Evolutionary conservation across 2,888 invertebrate genomes (phyloP).

Genomic region (Sabellastarte sp.): DNA sequence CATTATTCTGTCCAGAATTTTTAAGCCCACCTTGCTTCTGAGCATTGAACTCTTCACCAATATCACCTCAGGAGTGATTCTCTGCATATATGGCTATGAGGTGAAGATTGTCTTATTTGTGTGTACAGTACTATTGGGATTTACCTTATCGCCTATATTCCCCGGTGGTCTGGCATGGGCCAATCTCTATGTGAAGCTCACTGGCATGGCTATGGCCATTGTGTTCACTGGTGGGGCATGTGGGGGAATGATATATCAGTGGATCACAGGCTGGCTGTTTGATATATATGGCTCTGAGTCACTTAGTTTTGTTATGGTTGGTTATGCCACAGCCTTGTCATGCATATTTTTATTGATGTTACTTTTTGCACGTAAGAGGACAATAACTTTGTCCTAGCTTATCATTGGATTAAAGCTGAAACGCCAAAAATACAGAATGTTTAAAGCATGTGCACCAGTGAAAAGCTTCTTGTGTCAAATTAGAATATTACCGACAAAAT

Average conservation of each 20-base stretch:
- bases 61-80: background rate
- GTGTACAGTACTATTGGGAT: slow-evolving; percentile 5
- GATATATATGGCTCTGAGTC: slow-evolving; percentile 1
- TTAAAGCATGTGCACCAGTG: no score
- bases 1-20: slow-evolving; percentile 1
- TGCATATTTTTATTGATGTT: background rate
- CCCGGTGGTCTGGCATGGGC: slow-evolving; percentile 11
- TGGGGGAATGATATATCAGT: slow-evolving; percentile 17
- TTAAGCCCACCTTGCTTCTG: background rate
- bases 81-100: background rate
- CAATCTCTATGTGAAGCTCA: slow-evolving; percentile 12
- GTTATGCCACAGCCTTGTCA: background rate
- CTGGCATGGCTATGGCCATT: slow-evolving; percentile 12
- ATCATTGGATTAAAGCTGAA: no score
- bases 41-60: background rate
- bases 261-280: slow-evolving; percentile 12
- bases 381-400: no score
- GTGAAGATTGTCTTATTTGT: slow-evolving; percentile 1
- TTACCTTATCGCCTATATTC: slow-evolving; percentile 12
- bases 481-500: no score
- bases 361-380: background rate
- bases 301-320: background rate
- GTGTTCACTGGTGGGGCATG: slow-evolving; percentile 9
- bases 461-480: no score
- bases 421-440: no score